phyloP scores from a whole-genome alignment of 2,113 vertebrate genomes.

The Pituophis catenifer region DNA sequence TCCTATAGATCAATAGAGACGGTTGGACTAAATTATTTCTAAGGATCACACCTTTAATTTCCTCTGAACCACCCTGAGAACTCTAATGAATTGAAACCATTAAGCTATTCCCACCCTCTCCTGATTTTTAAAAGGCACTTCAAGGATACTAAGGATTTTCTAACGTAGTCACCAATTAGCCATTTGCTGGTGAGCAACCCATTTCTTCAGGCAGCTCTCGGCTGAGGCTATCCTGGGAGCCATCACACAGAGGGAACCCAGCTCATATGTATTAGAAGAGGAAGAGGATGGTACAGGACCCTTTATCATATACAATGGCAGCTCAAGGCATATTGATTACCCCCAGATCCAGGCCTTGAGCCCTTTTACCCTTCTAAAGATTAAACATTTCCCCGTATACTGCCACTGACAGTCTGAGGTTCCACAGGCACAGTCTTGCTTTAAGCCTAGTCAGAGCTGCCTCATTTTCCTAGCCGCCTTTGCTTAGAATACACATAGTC shows the following conservation, averaged over 20 bases:
- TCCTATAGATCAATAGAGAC: neutral
- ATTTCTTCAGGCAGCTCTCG: neutral
- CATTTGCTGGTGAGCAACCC: neutral
- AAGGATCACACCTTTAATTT: neutral
- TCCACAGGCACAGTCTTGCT: slow-evolving; percentile 30
- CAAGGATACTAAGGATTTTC: neutral
- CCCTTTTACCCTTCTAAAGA: neutral
- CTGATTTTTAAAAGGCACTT: neutral
- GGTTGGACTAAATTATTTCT: too few species aligned
- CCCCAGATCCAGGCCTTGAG: too few species aligned
- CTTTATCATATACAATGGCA: neutral
- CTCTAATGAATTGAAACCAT: neutral
- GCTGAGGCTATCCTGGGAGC: neutral
- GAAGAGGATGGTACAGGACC: neutral
- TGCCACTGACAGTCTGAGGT: slow-evolving; percentile 2
- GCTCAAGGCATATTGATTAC: neutral
- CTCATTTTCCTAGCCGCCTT: slow-evolving; percentile 15
- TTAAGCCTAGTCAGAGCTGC: slow-evolving; percentile 13
- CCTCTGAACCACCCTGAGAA: neutral
- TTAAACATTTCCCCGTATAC: neutral
- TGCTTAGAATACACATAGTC: slow-evolving; percentile 27
- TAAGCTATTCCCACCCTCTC: neutral
- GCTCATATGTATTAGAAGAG: neutral
- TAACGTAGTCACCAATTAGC: neutral
- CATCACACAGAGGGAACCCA: neutral